Evolutionary conservation across 2,888 invertebrate genomes (phyloP), one percentile per base, ranked within the genome.

Genomic region (Heliconius hortense): DNA sequence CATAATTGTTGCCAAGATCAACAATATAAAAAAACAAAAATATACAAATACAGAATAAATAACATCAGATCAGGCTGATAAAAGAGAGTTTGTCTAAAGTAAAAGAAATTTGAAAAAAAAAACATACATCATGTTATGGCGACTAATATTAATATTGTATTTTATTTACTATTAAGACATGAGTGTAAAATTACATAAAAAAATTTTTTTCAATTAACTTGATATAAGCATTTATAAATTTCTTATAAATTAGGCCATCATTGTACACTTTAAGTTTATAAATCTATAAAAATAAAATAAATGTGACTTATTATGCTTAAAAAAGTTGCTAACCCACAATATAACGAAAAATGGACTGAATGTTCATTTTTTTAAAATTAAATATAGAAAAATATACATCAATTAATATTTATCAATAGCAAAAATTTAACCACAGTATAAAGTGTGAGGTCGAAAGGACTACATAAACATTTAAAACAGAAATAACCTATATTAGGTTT

Each of bases 1-100:
- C 28, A 53, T 1, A 28, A 56, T n/a, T 56, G 31, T 56, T 56
- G 69, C 31, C 69, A 56, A 69, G 35, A 56, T 35, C 5, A 69
- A 60, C 7, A 26, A 26, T 26, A 68, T 48, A 43, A 18, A 66
- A 31, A 8, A 7, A 63, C 21, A 63, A 35, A 26, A 62, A 26
- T 15, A 26, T 28, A 15, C 2, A 18, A 63, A 18, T 26, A 21
- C 43, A 48, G 18, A 63, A 35, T 24, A 66, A 66, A 24, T 69
- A 31, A 21, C 13, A 69, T 69, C 69, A 69, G 69, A 69, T 69
- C 56, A 56, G 31, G 31, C 69, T 69, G 56, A 35, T 56, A 15
- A 69, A 56, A 35, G 24, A 56, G 35, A 56, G 56, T 35, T 69
- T 56, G 53, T 53, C 31, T 56, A 56, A 56, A 18, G 11, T 53